phyloP scores from a whole-genome alignment of 2,113 vertebrate genomes.

The Etheostoma spectabile region DNA sequence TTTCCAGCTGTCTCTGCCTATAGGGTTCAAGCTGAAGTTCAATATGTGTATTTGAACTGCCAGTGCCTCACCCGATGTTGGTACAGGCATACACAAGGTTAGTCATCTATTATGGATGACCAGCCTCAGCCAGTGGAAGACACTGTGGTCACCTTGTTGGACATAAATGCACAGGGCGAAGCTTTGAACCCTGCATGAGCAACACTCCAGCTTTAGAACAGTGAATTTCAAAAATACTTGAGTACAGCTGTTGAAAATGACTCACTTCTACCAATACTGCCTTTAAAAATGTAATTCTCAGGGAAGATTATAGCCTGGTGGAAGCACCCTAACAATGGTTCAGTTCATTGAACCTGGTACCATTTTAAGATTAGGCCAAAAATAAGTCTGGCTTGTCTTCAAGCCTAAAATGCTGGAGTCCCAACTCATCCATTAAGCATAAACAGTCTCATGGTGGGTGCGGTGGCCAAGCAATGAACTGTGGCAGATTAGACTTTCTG shows the following conservation, averaged over 20 bases:
- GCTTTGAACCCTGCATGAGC: constrained; percentile 47
- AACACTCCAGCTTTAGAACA: constrained; percentile 24
- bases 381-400: constrained; percentile 61
- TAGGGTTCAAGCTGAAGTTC: constrained; percentile 36
- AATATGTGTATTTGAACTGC: constrained; percentile 58
- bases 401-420: constrained; percentile 52
- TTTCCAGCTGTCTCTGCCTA: constrained; percentile 27
- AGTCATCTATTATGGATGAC: constrained; percentile 77
- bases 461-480: constrained; percentile 52
- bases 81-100: constrained; percentile 59
- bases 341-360: constrained; percentile 53
- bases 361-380: constrained; percentile 46
- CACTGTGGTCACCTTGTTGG: constrained; percentile 70
- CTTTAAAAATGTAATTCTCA: neutral
- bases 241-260: neutral
- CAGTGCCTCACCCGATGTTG: constrained; percentile 53
- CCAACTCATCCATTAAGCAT: constrained; percentile 48
- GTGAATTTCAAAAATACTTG: neutral
- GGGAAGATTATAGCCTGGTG: neutral
- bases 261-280: neutral
- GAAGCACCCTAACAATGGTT: constrained; percentile 10
- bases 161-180: constrained; percentile 21
- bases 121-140: constrained; percentile 50
- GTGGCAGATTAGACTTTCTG: constrained; percentile 42
- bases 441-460: constrained; percentile 44